Base-by-base conservation (phyloP, 2,888 invertebrate species). In the Palloptera scutellata region DNA sequence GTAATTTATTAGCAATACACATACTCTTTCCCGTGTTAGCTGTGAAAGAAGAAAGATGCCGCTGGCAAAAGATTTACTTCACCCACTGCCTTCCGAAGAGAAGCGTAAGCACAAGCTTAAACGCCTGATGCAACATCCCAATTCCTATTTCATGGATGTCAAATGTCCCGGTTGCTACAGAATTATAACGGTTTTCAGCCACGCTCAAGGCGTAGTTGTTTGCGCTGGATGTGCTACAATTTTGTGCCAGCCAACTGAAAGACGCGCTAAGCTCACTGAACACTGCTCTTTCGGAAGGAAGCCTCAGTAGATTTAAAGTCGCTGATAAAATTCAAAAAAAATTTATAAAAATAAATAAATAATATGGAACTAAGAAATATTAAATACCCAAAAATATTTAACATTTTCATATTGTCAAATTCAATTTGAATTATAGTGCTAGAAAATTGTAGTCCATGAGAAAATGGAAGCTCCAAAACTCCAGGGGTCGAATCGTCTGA, bases 61-160 rank as follows among this genome's bases (percentile, higher is more conserved):
- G 87, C 91, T 99, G 87, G 98, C 98, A 79, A 93, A 93, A 88
- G 99, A 99, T 89, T 90, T 99, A 86, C 88, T 99, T 83, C 97
- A 99, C 87, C 99, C 99, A 77, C 91, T 94, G 82, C 93, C 95
- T 74, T 92, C 92, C 81, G 96, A 97, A 86, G 98, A 98, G 88
- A 95, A 93, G 87, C 91, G 95, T 86, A 95, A 94, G 86, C 97
- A 97, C 87, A 98, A 98, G 87, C 87, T 97, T 81, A 98, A 98
- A 88, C 91, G 99, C 81, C 90, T 99, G 84, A 99, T 99, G 75
- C 99, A 98, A 86, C 97, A 97, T 86, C 99, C 99, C 40, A 99
- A 99, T 87, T 97, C 97, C 76, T 99, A 97, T 86, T 99, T 99
- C 87, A 99, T 99, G 98, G 99, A 99, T 87, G 99, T 99, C 48